Conservation (phyloP, 2,888 invertebrate species). For the Cinara cedri region DNA sequence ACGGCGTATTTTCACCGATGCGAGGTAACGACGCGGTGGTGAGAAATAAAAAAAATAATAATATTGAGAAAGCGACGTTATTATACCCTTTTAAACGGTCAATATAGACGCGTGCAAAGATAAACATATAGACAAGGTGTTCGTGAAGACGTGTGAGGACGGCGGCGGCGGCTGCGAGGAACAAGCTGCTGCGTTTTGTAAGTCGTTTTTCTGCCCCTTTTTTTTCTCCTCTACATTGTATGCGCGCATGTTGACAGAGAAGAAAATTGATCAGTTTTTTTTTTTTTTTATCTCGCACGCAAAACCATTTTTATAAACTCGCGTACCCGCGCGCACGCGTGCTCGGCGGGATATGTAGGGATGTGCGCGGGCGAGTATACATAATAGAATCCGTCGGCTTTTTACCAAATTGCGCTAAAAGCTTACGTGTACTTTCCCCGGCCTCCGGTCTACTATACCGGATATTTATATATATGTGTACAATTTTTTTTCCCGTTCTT, state of each 20-base stretch:
- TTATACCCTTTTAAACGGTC: constrained; percentile 10
- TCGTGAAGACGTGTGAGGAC: not conserved
- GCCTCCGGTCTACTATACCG: no score
- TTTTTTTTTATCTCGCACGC: not conserved
- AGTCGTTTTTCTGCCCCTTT: not conserved
- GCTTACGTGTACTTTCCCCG: not conserved
- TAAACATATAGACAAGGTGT: constrained; percentile 10
- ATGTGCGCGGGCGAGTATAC: no score
- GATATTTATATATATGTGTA: no score
- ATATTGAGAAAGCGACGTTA: no score
- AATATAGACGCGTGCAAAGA: not conserved
- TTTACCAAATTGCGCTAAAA: constrained; percentile 32
- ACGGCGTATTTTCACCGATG: no score
- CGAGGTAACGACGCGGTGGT: no score
- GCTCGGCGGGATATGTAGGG: no score
- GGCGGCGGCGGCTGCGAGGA: not conserved
- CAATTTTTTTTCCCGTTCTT: no score
- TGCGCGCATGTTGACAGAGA: not conserved
- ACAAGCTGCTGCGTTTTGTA: not conserved
- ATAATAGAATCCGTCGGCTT: not conserved
- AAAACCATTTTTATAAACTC: not conserved
- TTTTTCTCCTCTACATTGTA: not conserved
- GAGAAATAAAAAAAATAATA: no score
- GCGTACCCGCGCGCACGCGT: no score
- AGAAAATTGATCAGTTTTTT: constrained; percentile 28